Evolutionary conservation across 2,113 vertebrate species (phyloP).

Genomic region (Mus pahari): DNA sequence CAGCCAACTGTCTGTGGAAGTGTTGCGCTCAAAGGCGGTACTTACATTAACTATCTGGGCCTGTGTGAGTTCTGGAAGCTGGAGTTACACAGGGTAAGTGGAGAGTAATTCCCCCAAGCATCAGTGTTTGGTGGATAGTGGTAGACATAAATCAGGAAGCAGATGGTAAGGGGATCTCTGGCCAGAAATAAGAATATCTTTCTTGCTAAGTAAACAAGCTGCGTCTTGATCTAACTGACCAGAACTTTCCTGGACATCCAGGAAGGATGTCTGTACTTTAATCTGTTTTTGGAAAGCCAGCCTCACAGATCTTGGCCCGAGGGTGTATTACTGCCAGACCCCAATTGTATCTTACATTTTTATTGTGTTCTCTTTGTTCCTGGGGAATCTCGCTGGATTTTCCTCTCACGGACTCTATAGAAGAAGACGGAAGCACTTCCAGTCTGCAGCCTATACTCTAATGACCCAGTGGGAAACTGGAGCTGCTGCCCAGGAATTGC

Average conservation of each 20-base stretch:
- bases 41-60: not conserved
- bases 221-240: slow-evolving; percentile 33
- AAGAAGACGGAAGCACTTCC: not conserved
- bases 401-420: not conserved
- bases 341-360: not conserved
- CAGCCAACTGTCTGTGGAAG: not conserved
- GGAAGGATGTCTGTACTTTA: slow-evolving; percentile 52
- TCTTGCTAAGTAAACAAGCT: slow-evolving; percentile 36
- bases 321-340: not conserved
- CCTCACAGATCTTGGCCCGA: not conserved
- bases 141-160: slow-evolving; percentile 47
- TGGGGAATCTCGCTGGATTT: not conserved
- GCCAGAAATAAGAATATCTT: slow-evolving; percentile 47
- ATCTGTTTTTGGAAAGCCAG: slow-evolving; percentile 26
- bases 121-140: not conserved
- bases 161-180: slow-evolving; percentile 4
- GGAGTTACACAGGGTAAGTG: not conserved
- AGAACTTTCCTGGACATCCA: slow-evolving; percentile 52
- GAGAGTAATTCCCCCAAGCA: not conserved
- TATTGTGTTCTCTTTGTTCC: not conserved
- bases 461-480: not conserved
- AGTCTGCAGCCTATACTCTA: not conserved
- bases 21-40: not conserved
- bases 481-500: not conserved
- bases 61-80: not conserved